Base-by-base conservation (phyloP, 2,888 invertebrate genomes). In the Mellilla xanthometata region DNA sequence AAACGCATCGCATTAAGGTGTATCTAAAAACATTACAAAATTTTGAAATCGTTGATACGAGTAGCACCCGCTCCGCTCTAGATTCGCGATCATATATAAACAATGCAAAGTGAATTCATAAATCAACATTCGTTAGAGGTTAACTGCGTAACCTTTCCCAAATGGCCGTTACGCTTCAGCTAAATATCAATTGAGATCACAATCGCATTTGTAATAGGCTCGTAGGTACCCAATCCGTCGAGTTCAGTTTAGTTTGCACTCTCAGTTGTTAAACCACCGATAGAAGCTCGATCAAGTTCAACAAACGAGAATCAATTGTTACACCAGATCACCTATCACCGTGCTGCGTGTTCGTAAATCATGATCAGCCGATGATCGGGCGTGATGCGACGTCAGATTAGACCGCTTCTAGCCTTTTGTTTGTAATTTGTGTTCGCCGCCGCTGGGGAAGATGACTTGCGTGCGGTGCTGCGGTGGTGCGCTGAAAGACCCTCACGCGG, bases 341-440 rank as follows among this genome's bases (percentile, higher is more conserved):
- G 79, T 70, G 65, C 75, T 75, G 66, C 76, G 77, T 76, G 76
- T 84, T 72, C 82, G 84, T 87, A 84, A 86, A 86, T 87, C 88
- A 88, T 86, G 87, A 83, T 83, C 84, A 81, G 74, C 64, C 79
- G 83, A 78, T 82, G 85, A 86, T 85, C 80, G 77, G 69, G 68
- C 76, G 66, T 72, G 86, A 86, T 86, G 76, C 76, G 78, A 81
- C 66, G 86, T 86, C 85, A 86, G 88, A 88, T 87, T 81, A 82
- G 76, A 65, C 61, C 74, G 81, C 83, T 80, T 72, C 85, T 81
- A 81, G 74, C 80, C 76, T 83, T 82, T 81, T 84, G 81, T 81
- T 83, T 83, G 84, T 81, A 80, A 82, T 83, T 81, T 81, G 82
- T 77, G 78, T 72, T 70, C 70, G 80, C 82, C 80, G 82, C 72